Conservation (phyloP, 2,797 vertebrate species). For the Orestias chungarensis region DNA sequence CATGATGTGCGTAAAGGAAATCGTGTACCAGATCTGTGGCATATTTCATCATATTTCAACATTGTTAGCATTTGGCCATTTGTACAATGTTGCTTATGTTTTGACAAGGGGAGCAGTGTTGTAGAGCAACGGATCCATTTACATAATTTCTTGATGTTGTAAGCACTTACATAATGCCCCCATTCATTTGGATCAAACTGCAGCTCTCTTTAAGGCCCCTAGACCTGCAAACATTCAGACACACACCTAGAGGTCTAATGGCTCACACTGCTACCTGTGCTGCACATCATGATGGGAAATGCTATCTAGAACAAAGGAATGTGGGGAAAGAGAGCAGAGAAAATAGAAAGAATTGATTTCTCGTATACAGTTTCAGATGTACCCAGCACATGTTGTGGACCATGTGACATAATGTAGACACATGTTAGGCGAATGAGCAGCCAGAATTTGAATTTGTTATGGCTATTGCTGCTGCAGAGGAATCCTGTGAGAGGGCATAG, state of each 20-base stretch:
- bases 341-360: not conserved
- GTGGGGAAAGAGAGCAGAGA: not conserved
- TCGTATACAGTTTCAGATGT: conserved; percentile 3
- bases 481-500: conserved; percentile 51
- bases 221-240: conserved; percentile 55
- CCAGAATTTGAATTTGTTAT: conserved; percentile 49
- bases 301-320: conserved; percentile 11
- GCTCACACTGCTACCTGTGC: conserved; percentile 11
- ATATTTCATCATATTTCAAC: conserved; percentile 52
- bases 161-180: conserved; percentile 80
- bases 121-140: conserved; percentile 81
- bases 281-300: conserved; percentile 6
- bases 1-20: conserved; percentile 40
- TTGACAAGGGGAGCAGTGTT: conserved; percentile 79
- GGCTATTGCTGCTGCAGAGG: conserved; percentile 46
- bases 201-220: conserved; percentile 74
- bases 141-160: conserved; percentile 81
- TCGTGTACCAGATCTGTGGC: conserved; percentile 41
- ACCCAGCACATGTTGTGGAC: conserved; percentile 8
- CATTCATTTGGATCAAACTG: conserved; percentile 77
- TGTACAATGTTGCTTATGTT: conserved; percentile 76
- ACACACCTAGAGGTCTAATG: conserved; percentile 50
- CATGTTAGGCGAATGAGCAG: conserved; percentile 25
- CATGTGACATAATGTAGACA: conserved; percentile 25
- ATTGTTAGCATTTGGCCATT: conserved; percentile 64